These are phyloP conservation scores for Hydrozoanthus gracilis DNA, from an alignment of 92 coral and sea anemone species.

Conservation along the genomic window DNA sequence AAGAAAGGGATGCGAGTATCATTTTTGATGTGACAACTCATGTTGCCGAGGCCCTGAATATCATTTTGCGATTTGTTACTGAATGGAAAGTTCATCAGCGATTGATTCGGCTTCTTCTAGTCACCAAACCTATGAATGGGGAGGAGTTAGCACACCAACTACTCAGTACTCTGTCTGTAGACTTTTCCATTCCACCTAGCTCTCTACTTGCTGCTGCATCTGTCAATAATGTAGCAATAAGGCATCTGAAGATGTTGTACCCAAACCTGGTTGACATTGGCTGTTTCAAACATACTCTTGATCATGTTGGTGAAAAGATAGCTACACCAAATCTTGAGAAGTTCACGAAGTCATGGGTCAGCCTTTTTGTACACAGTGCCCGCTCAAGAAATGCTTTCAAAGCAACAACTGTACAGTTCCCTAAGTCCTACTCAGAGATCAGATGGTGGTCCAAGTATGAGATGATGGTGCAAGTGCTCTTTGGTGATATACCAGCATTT, in stretches of 20 bases:
- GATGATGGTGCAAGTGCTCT: slow-evolving; percentile 60
- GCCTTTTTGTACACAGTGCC: slow-evolving; percentile 57
- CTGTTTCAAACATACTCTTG: slow-evolving; percentile 60
- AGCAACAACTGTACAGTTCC: slow-evolving; percentile 49
- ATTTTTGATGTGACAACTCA: not conserved
- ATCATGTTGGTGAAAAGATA: slow-evolving; percentile 66
- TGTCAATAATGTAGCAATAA: slow-evolving; percentile 58
- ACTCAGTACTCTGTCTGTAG: slow-evolving; percentile 52
- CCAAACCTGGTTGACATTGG: slow-evolving; percentile 64
- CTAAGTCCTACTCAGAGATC: slow-evolving; percentile 59
- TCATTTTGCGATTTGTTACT: slow-evolving; percentile 49
- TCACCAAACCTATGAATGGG: slow-evolving; percentile 53
- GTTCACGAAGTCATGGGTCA: slow-evolving; percentile 57
- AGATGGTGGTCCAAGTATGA: slow-evolving; percentile 63
- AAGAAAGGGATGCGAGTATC: slow-evolving; percentile 56
- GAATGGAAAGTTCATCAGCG: slow-evolving; percentile 24
- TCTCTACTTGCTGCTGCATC: slow-evolving; percentile 54
- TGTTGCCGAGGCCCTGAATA: slow-evolving; percentile 54
- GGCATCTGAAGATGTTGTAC: slow-evolving; percentile 56
- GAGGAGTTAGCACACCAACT: slow-evolving; percentile 52
- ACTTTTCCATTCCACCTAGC: slow-evolving; percentile 58
- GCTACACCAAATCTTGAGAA: slow-evolving; percentile 59
- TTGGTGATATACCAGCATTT: slow-evolving; percentile 59
- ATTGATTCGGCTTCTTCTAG: slow-evolving; percentile 57
- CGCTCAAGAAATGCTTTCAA: slow-evolving; percentile 57